Conservation (phyloP, 2,797 vertebrate species). For the Sarcophilus harrisii region DNA sequence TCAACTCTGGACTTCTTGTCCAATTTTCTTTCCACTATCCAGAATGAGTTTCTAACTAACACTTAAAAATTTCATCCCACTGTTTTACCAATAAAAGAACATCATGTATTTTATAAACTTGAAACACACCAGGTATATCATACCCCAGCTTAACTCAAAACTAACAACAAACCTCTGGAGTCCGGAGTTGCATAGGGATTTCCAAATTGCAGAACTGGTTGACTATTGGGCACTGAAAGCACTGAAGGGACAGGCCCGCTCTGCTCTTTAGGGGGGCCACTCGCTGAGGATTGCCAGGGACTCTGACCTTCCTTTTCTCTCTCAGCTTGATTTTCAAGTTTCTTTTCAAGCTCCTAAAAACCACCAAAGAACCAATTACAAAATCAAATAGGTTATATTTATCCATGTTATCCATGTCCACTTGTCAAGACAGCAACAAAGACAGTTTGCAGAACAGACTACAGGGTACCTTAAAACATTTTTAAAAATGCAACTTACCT, state of each 20-base stretch:
- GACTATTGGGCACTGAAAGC: constrained; percentile 88
- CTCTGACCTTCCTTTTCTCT: constrained; percentile 86
- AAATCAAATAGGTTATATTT: neutral
- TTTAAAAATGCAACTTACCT: neutral
- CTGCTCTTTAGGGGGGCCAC: constrained; percentile 90
- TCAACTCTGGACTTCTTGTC: neutral
- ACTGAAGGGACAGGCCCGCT: constrained; percentile 88
- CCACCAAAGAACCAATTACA: constrained; percentile 55
- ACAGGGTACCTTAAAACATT: constrained; percentile 51
- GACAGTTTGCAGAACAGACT: neutral
- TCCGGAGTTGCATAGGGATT: constrained; percentile 92
- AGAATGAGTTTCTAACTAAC: neutral
- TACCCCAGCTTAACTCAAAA: constrained; percentile 12
- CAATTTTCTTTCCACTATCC: neutral
- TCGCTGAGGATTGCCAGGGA: constrained; percentile 80
- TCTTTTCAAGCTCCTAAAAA: constrained; percentile 89
- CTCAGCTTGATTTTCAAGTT: constrained; percentile 84
- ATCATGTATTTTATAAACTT: constrained; percentile 31
- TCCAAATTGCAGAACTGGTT: constrained; percentile 93
- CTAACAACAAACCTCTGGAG: constrained; percentile 86
- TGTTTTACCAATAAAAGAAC: constrained; percentile 25
- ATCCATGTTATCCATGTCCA: no score
- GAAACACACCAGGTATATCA: neutral
- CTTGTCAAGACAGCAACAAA: constrained; percentile 33
- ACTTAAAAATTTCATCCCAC: constrained; percentile 24